Base-by-base conservation (phyloP, 2,797 vertebrate genomes). In the Mormyrus proboscirostris region DNA sequence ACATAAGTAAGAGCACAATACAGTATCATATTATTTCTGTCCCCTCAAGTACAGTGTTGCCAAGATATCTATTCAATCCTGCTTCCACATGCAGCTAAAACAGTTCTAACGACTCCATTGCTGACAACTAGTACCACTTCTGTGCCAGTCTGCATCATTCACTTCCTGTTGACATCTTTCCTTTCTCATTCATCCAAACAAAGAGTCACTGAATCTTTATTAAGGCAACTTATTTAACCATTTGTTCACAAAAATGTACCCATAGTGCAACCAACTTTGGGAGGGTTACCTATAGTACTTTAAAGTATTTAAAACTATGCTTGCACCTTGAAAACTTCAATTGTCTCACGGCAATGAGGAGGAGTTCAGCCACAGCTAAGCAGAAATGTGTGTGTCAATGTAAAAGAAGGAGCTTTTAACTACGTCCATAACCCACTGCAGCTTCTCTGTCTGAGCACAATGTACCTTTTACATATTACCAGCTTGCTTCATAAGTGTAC, bases 341-440 rank as follows among this genome's bases (percentile, higher is more conserved):
- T 47, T 50, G 2, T 79, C 47, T 53, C 44, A 57, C 4, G 16
- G 69, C 65, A 53, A 55, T 86, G 89, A 49, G 44, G 29, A 9
- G 44, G 3, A 51, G 51, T 57, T 87, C 7, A 19, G 2, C 29
- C 50, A 57, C n/a, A 5, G 53, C 51, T 59, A 55, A 59, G 4
- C 33, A 59, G 14, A 57, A 87, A 57, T 87, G 53, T 57, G 85
- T 29, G 29, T 55, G 29, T 73, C 65, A 59, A 33, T 38, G 22
- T 38, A 87, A 33, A 51, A 88, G 55, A 65, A 92, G 65, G 57
- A 95, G 91, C 93, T 93, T 93, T 94, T 96, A 94, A 95, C 94
- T 92, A 93, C 86, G 90, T 91, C 95, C 29, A 38, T 96, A 95
- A 96, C 95, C 91, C 94, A 94, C 91, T 92, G 94, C 91, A 92